Evolutionary conservation across 2,113 vertebrate genomes (phyloP).

Genomic region (Catagonus wagneri): DNA sequence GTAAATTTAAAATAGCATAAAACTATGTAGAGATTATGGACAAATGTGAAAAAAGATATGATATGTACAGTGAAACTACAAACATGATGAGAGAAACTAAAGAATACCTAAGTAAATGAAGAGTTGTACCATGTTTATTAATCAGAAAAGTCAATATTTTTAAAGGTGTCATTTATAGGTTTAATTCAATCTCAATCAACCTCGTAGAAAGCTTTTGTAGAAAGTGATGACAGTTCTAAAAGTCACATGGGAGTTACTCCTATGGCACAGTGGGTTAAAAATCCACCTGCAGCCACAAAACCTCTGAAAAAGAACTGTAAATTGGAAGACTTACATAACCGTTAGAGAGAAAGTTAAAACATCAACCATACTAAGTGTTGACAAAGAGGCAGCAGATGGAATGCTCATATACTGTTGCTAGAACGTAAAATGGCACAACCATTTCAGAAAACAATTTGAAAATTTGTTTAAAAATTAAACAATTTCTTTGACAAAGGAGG

Average conservation of each 20-base stretch:
- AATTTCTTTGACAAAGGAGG: too few relatives aligned
- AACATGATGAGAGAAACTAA: background rate
- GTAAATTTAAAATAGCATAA: background rate
- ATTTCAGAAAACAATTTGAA: background rate
- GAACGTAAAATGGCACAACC: background rate
- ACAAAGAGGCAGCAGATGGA: background rate
- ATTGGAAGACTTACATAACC: background rate
- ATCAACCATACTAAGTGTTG: background rate
- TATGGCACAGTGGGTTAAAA: too few relatives aligned
- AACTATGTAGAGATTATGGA: background rate
- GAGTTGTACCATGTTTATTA: background rate
- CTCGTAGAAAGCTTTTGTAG: background rate
- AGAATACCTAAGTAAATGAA: background rate
- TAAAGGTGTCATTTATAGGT: background rate
- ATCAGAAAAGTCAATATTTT: background rate
- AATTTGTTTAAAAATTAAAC: too few relatives aligned
- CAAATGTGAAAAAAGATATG: background rate
- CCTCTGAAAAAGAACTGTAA: background rate
- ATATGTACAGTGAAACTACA: background rate
- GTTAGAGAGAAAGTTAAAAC: background rate
- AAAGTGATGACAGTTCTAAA: slow-evolving; percentile 14
- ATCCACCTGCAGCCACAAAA: background rate
- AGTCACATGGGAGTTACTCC: background rate
- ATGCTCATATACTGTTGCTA: background rate
- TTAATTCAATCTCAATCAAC: background rate